Evolutionary conservation across 2,888 invertebrate species (phyloP).

Genomic region (Peribatodes rhomboidaria): DNA sequence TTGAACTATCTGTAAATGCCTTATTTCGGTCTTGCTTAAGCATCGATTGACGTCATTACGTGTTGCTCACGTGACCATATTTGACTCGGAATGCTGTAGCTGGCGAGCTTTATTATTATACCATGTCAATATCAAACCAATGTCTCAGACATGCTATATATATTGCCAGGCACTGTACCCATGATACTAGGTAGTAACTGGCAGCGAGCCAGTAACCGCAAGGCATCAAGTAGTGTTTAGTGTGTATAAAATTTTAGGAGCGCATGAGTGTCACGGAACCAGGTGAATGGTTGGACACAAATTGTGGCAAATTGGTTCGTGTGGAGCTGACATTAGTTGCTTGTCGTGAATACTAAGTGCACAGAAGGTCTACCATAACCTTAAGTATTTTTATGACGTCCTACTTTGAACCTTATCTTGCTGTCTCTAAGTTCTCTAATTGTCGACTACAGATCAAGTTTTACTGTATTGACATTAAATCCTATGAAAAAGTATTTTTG

Average conservation of each 20-base stretch:
- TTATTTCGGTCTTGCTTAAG: too few relatives aligned
- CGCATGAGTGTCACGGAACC: conserved; percentile 19
- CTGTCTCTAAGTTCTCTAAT: too few relatives aligned
- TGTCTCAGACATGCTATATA: not conserved
- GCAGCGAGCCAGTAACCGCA: conserved; percentile 17
- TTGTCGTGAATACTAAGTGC: not conserved
- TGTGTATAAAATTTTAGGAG: conserved; percentile 31
- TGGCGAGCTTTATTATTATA: too few relatives aligned
- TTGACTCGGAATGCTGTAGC: too few relatives aligned
- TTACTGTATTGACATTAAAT: too few relatives aligned
- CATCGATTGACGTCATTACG: too few relatives aligned
- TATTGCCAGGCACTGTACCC: not conserved
- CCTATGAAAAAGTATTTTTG: too few relatives aligned
- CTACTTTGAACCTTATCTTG: not conserved
- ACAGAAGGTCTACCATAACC: not conserved
- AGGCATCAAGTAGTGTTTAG: conserved; percentile 30
- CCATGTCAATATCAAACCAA: too few relatives aligned
- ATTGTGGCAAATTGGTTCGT: conserved; percentile 28
- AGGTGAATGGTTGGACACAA: conserved; percentile 19
- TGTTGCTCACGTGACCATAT: too few relatives aligned
- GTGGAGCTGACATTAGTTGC: conserved; percentile 3
- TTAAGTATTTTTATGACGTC: not conserved
- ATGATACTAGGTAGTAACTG: conserved; percentile 9
- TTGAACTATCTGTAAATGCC: too few relatives aligned
- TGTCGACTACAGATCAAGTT: too few relatives aligned